phyloP scores from a whole-genome alignment of 1,140 invertebrate genomes.

The Hypothenemus hampei region DNA sequence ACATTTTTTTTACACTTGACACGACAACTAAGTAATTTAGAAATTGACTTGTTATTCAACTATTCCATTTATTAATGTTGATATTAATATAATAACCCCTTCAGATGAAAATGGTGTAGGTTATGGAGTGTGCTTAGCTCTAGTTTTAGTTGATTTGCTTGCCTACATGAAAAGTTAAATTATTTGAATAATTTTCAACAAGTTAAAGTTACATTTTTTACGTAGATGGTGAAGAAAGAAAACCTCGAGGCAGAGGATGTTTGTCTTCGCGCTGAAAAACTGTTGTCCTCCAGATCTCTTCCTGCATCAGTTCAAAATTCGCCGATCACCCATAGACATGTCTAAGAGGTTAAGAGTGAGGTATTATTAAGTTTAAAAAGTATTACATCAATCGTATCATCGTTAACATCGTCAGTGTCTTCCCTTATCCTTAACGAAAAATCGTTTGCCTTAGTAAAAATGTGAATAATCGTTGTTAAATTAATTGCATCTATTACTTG shows the following conservation, averaged over 20 bases:
- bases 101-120: too few species aligned
- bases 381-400: slow-evolving; percentile 11
- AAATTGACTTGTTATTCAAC: too few species aligned
- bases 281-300: slow-evolving; percentile 30
- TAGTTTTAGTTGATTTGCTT: too few species aligned
- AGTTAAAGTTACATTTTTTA: too few species aligned
- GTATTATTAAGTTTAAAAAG: slow-evolving; percentile 7
- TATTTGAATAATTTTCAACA: too few species aligned
- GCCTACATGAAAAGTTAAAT: too few species aligned
- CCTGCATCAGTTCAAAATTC: slow-evolving; percentile 40
- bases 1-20: too few species aligned
- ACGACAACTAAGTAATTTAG: too few species aligned
- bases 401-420: neutral
- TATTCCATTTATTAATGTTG: too few species aligned
- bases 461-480: slow-evolving; percentile 18
- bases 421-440: slow-evolving; percentile 8
- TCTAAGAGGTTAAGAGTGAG: slow-evolving; percentile 10
- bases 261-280: slow-evolving; percentile 45
- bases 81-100: too few species aligned
- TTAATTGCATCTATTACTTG: too few species aligned
- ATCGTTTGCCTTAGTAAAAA: slow-evolving; percentile 20
- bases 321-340: slow-evolving; percentile 37
- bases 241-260: slow-evolving; percentile 46
- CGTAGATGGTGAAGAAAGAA: slow-evolving; percentile 46
- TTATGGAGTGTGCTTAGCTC: too few species aligned